Conservation (phyloP, 92 coral and sea anemone genomes). For the Nematostella vectensis region DNA sequence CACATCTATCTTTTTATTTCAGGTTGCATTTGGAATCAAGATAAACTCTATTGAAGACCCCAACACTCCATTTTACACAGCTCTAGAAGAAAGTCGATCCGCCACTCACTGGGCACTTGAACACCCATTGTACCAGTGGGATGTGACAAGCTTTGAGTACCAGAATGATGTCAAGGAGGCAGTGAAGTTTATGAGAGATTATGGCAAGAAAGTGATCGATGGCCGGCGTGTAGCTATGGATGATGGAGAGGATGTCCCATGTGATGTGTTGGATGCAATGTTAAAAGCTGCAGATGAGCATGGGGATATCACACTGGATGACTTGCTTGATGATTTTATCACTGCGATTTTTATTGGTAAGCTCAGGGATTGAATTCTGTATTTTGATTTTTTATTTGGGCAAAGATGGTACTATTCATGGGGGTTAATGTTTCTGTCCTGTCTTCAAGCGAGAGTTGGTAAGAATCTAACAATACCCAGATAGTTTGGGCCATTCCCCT, state of each 20-base stretch:
- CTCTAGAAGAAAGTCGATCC: constrained; percentile 32
- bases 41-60: constrained; percentile 35
- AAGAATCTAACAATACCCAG: no score
- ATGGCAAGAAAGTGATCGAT: constrained; percentile 66
- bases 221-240: constrained; percentile 39
- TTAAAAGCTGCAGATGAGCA: constrained; percentile 39
- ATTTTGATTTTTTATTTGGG: not conserved
- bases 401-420: not conserved
- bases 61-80: constrained; percentile 51
- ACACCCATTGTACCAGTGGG: constrained; percentile 46
- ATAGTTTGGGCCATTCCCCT: no score
- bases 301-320: constrained; percentile 36
- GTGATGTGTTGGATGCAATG: constrained; percentile 50
- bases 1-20: not conserved
- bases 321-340: constrained; percentile 69
- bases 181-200: constrained; percentile 64
- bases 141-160: constrained; percentile 50
- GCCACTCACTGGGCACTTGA: constrained; percentile 39
- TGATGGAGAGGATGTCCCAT: constrained; percentile 36
- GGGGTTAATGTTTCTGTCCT: not conserved
- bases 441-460: no score
- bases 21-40: constrained; percentile 80
- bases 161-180: constrained; percentile 62
- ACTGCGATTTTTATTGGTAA: constrained; percentile 61
- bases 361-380: not conserved